phyloP scores from a whole-genome alignment of 2,888 invertebrate genomes.

The Pherbina coryleti region DNA sequence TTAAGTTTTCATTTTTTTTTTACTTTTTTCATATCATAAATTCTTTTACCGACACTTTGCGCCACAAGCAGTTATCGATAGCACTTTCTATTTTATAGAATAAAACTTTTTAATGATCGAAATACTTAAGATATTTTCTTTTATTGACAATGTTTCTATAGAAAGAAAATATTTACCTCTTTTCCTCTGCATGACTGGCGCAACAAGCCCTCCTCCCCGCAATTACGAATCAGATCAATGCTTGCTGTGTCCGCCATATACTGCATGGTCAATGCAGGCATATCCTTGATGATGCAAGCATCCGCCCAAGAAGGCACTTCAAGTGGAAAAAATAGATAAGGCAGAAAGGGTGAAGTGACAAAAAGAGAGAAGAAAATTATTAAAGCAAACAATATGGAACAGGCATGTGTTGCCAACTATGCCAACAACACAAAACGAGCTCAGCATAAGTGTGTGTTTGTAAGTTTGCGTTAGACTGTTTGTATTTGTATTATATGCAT shows the following conservation, averaged over 20 bases:
- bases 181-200: conserved; percentile 82
- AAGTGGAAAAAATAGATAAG: neutral
- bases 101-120: neutral
- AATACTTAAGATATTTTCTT: neutral
- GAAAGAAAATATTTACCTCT: conserved; percentile 72
- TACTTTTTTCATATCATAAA: too few relatives aligned
- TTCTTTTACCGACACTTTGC: too few relatives aligned
- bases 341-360: neutral
- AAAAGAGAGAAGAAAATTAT: neutral
- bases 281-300: conserved; percentile 79
- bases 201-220: conserved; percentile 80
- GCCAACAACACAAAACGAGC: neutral
- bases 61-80: neutral
- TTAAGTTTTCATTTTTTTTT: too few relatives aligned
- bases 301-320: conserved; percentile 85
- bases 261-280: conserved; percentile 80
- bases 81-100: neutral
- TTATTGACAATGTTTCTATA: neutral
- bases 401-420: neutral
- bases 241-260: conserved; percentile 84
- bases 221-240: conserved; percentile 81
- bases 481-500: neutral
- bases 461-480: neutral
- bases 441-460: neutral
- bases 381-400: neutral